phyloP scores from a whole-genome alignment of 2,888 invertebrate genomes.

The Falcaria lacertinaria region DNA sequence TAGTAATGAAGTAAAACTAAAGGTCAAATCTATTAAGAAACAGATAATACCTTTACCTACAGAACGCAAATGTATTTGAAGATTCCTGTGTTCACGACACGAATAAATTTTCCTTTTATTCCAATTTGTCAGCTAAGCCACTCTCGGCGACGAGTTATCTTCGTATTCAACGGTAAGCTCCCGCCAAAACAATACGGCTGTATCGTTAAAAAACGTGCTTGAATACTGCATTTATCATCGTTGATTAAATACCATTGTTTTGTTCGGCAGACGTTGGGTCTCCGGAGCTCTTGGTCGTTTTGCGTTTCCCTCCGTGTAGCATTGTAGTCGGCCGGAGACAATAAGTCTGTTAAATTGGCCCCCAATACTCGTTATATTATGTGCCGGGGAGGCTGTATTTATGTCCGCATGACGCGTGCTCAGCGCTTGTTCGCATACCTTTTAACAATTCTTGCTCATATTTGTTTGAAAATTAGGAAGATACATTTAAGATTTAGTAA shows the following conservation, averaged over 20 bases:
- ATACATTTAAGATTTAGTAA: no score
- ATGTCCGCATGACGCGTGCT: slow-evolving; percentile 52
- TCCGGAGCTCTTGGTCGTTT: slow-evolving; percentile 63
- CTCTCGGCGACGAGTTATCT: slow-evolving; percentile 76
- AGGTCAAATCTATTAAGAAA: slow-evolving; percentile 12
- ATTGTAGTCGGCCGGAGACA: slow-evolving; percentile 74
- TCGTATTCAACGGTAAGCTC: slow-evolving; percentile 75
- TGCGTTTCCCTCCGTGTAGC: slow-evolving; percentile 63
- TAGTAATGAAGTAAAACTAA: not conserved
- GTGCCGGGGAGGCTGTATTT: slow-evolving; percentile 55
- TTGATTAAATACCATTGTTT: slow-evolving; percentile 80
- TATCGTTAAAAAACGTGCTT: slow-evolving; percentile 78
- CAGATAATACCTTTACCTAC: slow-evolving; percentile 42
- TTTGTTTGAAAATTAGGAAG: slow-evolving; percentile 16
- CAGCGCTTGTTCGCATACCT: slow-evolving; percentile 36
- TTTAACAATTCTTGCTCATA: slow-evolving; percentile 15
- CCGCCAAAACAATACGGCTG: slow-evolving; percentile 78
- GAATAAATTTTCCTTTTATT: slow-evolving; percentile 79
- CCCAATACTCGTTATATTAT: slow-evolving; percentile 64
- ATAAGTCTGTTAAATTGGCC: slow-evolving; percentile 80
- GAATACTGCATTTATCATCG: slow-evolving; percentile 79
- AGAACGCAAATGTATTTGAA: slow-evolving; percentile 35
- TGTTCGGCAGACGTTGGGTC: slow-evolving; percentile 72
- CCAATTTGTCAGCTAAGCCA: slow-evolving; percentile 79
- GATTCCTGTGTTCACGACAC: slow-evolving; percentile 47